Base-by-base conservation (phyloP, 1,140 invertebrate genomes). In the Lineus longissimus region DNA sequence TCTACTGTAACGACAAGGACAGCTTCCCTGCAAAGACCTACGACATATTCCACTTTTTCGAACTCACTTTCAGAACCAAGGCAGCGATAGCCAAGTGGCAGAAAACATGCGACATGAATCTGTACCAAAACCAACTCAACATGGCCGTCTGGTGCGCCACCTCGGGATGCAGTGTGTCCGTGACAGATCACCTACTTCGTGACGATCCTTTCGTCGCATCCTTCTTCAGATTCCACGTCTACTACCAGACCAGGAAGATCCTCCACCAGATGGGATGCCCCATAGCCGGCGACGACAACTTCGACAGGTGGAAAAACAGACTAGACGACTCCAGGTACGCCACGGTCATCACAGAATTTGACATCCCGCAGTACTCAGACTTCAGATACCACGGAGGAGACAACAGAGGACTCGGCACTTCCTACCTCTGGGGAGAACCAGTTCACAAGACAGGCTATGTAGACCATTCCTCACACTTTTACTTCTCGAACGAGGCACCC, bases 91-190 rank as follows among this genome's bases (percentile, higher is more conserved):
- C 4, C 33, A 36, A 36, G 33, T 36, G 33, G 33, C 33, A 7
- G 15, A 4, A 36, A 4, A 7, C 33, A 4, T 36, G 33, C 33
- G 25, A 51, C 47, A 51, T 27, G 47, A n/a, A n/a, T 9, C 25
- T 51, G 19, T 51, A 27, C 19, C 47, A 51, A n/a, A 51, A 51
- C n/a, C 47, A 51, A n/a, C n/a, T 51, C 6, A 51, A 51, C 47
- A 23, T 51, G n/a, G 47, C 47, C n/a, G 25, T 51, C 4, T 51
- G 47, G 47, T 51, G 47, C n/a, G 47, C 47, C 6, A 51, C 47
- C n/a, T 4, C 19, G 19, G 47, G 47, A 9, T 51, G 47, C 47
- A n/a, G 47, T 19, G 47, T 51, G 19, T 51, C 47, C 6, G 9
- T 19, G 6, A 51, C 6, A n/a, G 25, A 51, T n/a, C 47, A 51